Base-by-base conservation (phyloP, 2,888 invertebrate genomes). In the Teleogryllus oceanicus region DNA sequence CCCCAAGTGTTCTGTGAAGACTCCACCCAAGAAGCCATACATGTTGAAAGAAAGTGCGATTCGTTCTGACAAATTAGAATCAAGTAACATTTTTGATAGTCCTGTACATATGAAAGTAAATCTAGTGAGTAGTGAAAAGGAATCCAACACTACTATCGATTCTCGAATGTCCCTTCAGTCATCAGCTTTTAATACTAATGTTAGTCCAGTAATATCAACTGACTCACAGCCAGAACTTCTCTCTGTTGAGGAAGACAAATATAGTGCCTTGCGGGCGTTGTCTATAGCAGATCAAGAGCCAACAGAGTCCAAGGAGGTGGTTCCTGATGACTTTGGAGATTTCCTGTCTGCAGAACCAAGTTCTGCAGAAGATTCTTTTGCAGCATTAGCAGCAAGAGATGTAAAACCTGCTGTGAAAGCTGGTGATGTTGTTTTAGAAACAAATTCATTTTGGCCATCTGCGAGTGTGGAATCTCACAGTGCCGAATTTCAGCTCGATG, bases 311-410 rank as follows among this genome's bases (percentile, higher is more conserved):
- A 78, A 78, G 50, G 81, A 82, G 18, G 76, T 80, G 82, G 83
- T 50, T n/a, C 82, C 83, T 76, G 88, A 88, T 82, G 88, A 88
- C 82, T 89, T 88, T 84, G 88, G 88, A 62, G 88, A 89, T 81
- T 88, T 89, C 83, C 85, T 87, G 24, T 87, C 87, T 10, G 87
- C 87, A 3, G 85, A 86, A 81, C 85, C 80, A 12, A 51, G 79
- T 49, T 20, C 75, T 80, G 77, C 62, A 16, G 81, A 83, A 24
- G 82, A 82, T 74, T 83, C 82, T 16, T 83, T 83, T 81, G 81
- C 81, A 20, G 83, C 82, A 24, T 81, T 83, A 62, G 83, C 83
- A 50, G 74, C 78, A 74, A 79, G 81, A 51, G 78, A 80, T 74
- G 12, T 21, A 49, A 13, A 49, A 11, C 51, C 21, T 24, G 37